These are phyloP conservation scores for Triops cancriformis DNA, from an alignment of 1,140 invertebrate species.

Conservation along the genomic window DNA sequence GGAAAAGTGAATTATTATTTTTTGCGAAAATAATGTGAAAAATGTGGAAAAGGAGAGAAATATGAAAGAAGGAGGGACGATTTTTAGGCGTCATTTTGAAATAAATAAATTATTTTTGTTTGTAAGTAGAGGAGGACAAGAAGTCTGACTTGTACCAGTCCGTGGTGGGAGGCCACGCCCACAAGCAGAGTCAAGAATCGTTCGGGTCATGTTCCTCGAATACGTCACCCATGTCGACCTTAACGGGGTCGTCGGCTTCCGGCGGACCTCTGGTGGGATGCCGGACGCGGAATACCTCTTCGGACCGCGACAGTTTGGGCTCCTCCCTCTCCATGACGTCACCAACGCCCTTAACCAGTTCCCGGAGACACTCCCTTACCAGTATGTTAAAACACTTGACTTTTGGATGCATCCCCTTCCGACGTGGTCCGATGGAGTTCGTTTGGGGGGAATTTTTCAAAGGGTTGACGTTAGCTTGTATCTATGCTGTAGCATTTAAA, in stretches of 20 bases:
- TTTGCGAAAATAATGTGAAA: too few species aligned
- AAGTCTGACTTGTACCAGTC: background rate
- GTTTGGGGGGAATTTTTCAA: slow-evolving; percentile 7
- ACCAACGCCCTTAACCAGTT: slow-evolving; percentile 53
- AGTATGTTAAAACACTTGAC: slow-evolving; percentile 46
- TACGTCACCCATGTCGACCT: slow-evolving; percentile 76
- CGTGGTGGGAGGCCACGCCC: background rate
- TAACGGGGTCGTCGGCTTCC: slow-evolving; percentile 58
- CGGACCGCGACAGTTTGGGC: slow-evolving; percentile 60
- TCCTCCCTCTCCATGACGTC: slow-evolving; percentile 71
- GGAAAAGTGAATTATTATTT: too few species aligned
- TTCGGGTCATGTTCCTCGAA: slow-evolving; percentile 61
- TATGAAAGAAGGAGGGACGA: too few species aligned
- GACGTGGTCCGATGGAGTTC: too few species aligned
- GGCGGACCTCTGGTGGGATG: slow-evolving; percentile 46
- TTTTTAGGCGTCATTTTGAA: background rate
- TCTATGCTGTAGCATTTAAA: slow-evolving; percentile 6
- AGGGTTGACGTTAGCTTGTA: background rate
- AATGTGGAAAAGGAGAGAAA: too few species aligned
- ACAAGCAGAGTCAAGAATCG: slow-evolving; percentile 43
- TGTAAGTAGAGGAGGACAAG: background rate
- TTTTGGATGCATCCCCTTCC: slow-evolving; percentile 19
- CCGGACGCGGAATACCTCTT: slow-evolving; percentile 37
- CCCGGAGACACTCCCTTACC: slow-evolving; percentile 67
- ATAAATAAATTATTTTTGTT: background rate